Base-by-base conservation (phyloP, 2,113 vertebrate genomes). In the Clupea harengus region DNA sequence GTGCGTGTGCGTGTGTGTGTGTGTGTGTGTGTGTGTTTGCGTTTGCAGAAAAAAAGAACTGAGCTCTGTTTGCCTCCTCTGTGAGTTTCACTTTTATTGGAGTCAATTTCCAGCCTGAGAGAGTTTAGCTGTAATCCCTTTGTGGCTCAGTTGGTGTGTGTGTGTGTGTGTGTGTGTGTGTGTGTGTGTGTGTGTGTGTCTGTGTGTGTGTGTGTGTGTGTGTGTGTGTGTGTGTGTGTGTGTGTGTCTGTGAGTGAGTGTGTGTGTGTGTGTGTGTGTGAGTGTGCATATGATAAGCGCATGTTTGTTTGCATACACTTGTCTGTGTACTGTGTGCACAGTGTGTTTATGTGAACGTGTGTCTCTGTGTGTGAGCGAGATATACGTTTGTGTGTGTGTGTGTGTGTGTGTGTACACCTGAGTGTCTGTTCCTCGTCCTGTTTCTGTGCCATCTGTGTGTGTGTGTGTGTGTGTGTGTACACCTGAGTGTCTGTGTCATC, bases 21-120 rank as follows among this genome's bases (percentile, higher is more conserved):
- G n/a, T n/a, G n/a, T n/a, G n/a, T n/a, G n/a, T n/a, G n/a, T n/a
- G n/a, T n/a, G n/a, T n/a, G 72, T 78, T 78, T 78, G 72, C 64
- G 11, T 78, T 78, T 78, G 72, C 72, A 78, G 25, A 39, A 78
- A 78, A 75, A 78, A 78, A 39, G 72, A 39, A 32, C 11, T 78
- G 11, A 5, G 25, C 17, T 8, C 28, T 78, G 72, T 78, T 78
- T 78, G 72, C 72, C 28, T 78, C 72, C 13, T 78, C 72, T 3
- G 72, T 32, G 28, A 78, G 72, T 32, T 15, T 78, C 25, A 78
- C 25, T 32, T 78, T 78, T 11, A 13, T 13, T 0, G 28, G 28
- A 25, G 64, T 72, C 28, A 25, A 28, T 72, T 72, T 72, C 64
- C 64, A 72, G 64, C 64, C 64, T 32, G 64, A 10, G 64, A 72